Conservation (phyloP, 92 coral and sea anemone genomes). For the Epizoanthus fatuus region DNA sequence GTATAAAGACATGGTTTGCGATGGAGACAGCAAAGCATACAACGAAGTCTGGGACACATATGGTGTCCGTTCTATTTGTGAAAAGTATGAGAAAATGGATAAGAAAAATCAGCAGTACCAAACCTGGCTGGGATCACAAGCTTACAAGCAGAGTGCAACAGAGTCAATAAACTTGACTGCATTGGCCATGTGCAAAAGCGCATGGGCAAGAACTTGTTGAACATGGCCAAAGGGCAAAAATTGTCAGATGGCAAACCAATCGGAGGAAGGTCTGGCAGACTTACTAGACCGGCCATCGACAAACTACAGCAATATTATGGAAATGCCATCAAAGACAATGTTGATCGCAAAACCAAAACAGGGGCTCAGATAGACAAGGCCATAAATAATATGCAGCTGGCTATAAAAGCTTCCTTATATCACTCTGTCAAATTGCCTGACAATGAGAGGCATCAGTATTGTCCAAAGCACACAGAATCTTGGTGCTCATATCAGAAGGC, state of each 20-base stretch:
- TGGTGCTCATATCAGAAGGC: slow-evolving; percentile 43
- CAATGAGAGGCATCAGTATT: slow-evolving; percentile 46
- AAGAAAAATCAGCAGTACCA: slow-evolving; percentile 35
- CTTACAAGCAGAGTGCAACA: slow-evolving; percentile 20
- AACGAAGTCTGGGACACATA: slow-evolving; percentile 44
- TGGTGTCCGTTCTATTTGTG: slow-evolving; percentile 32
- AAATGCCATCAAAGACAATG: slow-evolving; percentile 45
- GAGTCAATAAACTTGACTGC: slow-evolving; percentile 44
- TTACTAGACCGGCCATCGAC: slow-evolving; percentile 50
- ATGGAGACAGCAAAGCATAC: slow-evolving; percentile 50
- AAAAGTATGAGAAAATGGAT: slow-evolving; percentile 51
- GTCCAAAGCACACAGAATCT: slow-evolving; percentile 38
- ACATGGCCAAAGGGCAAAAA: slow-evolving; percentile 35
- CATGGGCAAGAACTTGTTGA: slow-evolving; percentile 36
- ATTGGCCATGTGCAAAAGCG: slow-evolving; percentile 54
- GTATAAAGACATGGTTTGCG: slow-evolving; percentile 44
- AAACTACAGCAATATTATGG: slow-evolving; percentile 49
- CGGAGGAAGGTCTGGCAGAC: slow-evolving; percentile 55
- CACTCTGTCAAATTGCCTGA: slow-evolving; percentile 40
- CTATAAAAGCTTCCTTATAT: too few species aligned
- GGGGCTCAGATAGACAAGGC: slow-evolving; percentile 16
- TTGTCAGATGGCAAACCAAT: slow-evolving; percentile 34
- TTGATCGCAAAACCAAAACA: slow-evolving; percentile 32
- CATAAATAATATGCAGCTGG: slow-evolving; percentile 31
- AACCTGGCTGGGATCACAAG: slow-evolving; percentile 33